Percentiles rank a stretch among this genome's conserved stretches.
Conservation (phyloP, 2,113 vertebrate genomes). For the Psittacara wagleri region DNA sequence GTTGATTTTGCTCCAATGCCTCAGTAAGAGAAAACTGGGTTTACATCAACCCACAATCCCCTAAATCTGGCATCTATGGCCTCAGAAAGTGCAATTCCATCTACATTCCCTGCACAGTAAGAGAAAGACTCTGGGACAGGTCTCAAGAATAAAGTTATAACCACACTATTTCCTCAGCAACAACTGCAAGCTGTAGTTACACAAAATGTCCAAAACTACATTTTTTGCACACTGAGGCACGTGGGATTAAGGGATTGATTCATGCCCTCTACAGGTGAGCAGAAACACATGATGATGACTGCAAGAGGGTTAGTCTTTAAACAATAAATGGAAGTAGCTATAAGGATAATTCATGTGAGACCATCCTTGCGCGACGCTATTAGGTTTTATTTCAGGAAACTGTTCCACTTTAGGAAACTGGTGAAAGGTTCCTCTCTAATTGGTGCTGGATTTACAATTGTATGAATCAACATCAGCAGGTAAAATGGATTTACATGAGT, state of each 20-base stretch:
- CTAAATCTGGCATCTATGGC: background rate
- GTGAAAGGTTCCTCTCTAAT: background rate
- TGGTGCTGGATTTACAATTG: background rate
- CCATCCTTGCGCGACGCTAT: background rate
- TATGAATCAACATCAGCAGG: background rate
- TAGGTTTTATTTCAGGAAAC: background rate
- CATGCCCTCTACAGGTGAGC: background rate
- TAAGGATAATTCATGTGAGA: background rate
- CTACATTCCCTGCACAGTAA: background rate
- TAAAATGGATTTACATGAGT: background rate
- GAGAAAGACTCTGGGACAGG: background rate
- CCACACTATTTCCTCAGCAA: slow-evolving; percentile 13
- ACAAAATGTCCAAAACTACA: slow-evolving; percentile 14
- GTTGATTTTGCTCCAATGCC: background rate
- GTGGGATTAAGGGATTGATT: slow-evolving; percentile 27
- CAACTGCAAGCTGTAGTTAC: slow-evolving; percentile 15
- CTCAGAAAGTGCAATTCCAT: background rate
- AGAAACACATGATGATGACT: background rate
- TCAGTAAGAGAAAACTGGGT: background rate
- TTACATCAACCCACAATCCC: background rate
- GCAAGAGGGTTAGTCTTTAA: background rate
- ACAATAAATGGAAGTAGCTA: background rate
- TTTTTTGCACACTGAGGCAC: background rate
- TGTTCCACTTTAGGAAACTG: background rate
- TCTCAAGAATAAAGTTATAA: slow-evolving; percentile 28